These are phyloP conservation scores for Neuroterus valhalla DNA, from an alignment of 1,140 invertebrate species.

Conservation along the genomic window DNA sequence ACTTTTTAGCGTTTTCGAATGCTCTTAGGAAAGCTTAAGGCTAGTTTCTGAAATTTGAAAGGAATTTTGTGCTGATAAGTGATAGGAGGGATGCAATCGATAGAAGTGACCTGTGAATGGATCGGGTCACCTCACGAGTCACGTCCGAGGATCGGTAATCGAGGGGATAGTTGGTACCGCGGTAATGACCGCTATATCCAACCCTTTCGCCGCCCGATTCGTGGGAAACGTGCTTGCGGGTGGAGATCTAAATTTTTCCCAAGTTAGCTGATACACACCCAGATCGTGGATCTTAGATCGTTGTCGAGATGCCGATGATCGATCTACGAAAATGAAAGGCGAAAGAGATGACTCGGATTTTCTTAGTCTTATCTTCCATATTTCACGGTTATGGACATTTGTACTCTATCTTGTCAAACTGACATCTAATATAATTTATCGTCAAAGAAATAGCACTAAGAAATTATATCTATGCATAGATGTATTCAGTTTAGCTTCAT, in stretches of 20 bases:
- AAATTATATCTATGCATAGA: not conserved
- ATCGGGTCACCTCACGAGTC: constrained; percentile 51
- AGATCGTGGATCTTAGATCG: constrained; percentile 35
- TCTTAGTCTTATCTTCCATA: constrained; percentile 10
- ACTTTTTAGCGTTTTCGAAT: no score
- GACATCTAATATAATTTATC: not conserved
- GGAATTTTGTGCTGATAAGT: not conserved
- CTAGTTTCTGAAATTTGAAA: no score
- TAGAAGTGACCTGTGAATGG: constrained; percentile 35
- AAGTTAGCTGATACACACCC: constrained; percentile 31
- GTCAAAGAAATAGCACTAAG: not conserved
- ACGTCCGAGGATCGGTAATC: constrained; percentile 57
- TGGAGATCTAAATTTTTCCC: constrained; percentile 43
- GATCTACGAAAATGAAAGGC: constrained; percentile 22
- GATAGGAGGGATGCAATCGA: not conserved
- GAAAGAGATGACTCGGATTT: constrained; percentile 17
- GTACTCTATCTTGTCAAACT: constrained; percentile 8
- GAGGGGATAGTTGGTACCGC: constrained; percentile 52
- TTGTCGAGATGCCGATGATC: constrained; percentile 26
- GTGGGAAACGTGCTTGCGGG: constrained; percentile 48
- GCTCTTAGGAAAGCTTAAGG: no score
- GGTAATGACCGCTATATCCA: constrained; percentile 44
- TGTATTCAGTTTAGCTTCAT: not conserved
- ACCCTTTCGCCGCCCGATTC: constrained; percentile 33
- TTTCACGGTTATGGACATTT: constrained; percentile 18